Evolutionary conservation across 1,140 invertebrate genomes (phyloP), one percentile per base, ranked within the genome.

Genomic region (Danaus melanippus): DNA sequence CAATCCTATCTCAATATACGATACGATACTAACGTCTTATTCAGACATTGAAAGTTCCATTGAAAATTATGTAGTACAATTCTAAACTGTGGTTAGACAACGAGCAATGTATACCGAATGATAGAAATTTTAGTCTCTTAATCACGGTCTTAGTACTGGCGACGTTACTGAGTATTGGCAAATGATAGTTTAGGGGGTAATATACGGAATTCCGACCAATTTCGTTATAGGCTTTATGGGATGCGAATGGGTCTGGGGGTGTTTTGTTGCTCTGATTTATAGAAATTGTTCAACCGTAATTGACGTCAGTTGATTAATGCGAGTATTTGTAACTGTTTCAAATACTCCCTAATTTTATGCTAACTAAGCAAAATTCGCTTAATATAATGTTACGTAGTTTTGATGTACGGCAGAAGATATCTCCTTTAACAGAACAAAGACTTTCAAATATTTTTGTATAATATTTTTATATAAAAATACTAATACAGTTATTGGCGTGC

Each of bases 151-250:
- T 43, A 50, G 12, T 50, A 11, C 42, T 49, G 49, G 42, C 46
- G 9, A 12, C 15, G 42, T 15, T 48, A 58, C 46, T 39, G 59
- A 57, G 62, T 66, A 67, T 69, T 61, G 71, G 69, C 60, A 72
- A 74, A 69, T 66, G 70, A 79, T 77, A 82, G 74, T 79, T 82
- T 78, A 73, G 64, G 69, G 66, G 64, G 57, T 71, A 74, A 74
- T 82, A 74, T 74, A 71, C 60, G 68, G 59, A 73, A 76, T 79
- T 74, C 64, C 63, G 56, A 56, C 55, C 60, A 56, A 70, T 72
- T 71, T 69, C 62, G 64, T 63, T 70, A 73, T 67, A 68, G 66
- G 69, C 64, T 62, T 70, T 76, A 76, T 75, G 71, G 67, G 64
- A 64, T 70, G 73, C 63, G 59, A 75, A 74, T 74, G 66, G 56